phyloP scores from a whole-genome alignment of 2,113 vertebrate genomes.

The Hyperoodon ampullatus region DNA sequence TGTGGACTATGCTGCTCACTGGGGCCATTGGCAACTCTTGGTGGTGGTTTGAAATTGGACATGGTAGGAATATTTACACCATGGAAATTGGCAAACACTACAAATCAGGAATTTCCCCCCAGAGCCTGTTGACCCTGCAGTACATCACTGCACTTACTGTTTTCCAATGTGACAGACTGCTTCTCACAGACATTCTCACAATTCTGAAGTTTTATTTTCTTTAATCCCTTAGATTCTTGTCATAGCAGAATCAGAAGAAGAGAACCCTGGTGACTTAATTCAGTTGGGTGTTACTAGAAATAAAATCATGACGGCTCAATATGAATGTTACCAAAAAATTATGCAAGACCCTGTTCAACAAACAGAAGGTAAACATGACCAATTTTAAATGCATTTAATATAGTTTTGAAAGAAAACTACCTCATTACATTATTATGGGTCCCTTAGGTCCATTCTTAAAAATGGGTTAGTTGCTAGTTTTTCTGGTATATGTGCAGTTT shows the following conservation, averaged over 20 bases:
- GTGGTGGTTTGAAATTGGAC: neutral
- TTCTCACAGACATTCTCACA: neutral
- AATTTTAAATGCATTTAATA: neutral
- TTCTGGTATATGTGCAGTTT: neutral
- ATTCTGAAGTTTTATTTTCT: neutral
- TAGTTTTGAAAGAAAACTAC: constrained; percentile 22
- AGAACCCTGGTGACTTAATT: constrained; percentile 35
- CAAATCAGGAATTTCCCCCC: neutral
- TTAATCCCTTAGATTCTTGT: constrained; percentile 83
- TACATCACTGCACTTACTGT: neutral
- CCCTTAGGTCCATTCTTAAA: neutral
- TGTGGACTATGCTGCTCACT: rapidly evolving
- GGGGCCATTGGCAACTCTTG: neutral
- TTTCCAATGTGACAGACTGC: neutral
- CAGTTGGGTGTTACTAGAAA: constrained; percentile 90
- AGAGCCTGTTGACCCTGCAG: neutral
- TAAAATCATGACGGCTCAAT: constrained; percentile 97
- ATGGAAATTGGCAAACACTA: neutral
- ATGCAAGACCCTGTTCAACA: constrained; percentile 88
- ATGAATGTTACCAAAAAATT: constrained; percentile 98
- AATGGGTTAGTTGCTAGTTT: neutral
- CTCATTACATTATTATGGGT: neutral
- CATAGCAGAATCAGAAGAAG: constrained; percentile 83
- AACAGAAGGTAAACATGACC: constrained; percentile 81
- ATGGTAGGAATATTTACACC: neutral